Percentiles rank a stretch among this genome's conserved stretches.
These are phyloP conservation scores for Heliconius ismenius DNA, from an alignment of 2,888 invertebrate species.

Conservation along the genomic window DNA sequence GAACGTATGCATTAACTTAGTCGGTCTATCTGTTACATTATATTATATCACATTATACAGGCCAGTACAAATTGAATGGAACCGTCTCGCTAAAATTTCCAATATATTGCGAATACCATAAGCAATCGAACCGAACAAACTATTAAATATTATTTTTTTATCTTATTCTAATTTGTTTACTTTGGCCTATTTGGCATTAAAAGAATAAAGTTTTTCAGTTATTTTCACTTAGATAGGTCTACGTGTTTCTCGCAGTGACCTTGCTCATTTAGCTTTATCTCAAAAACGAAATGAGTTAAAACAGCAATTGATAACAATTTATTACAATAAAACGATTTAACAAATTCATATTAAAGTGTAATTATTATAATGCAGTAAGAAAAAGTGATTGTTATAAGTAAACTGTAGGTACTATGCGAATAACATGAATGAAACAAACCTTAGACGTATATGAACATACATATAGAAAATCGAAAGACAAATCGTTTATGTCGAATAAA, in stretches of 20 bases:
- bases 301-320: slow-evolving; percentile 37
- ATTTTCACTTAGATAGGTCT: slow-evolving; percentile 30
- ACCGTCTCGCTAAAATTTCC: background rate
- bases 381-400: slow-evolving; percentile 37
- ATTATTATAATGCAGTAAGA: slow-evolving; percentile 34
- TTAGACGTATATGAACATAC: slow-evolving; percentile 30
- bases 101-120: slow-evolving; percentile 20
- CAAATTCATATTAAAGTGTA: slow-evolving; percentile 38
- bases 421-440: slow-evolving; percentile 33
- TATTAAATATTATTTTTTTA: slow-evolving; percentile 16
- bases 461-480: slow-evolving; percentile 39
- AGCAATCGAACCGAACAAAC: slow-evolving; percentile 31
- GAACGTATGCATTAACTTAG: slow-evolving; percentile 25
- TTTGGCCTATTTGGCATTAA: slow-evolving; percentile 33
- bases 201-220: slow-evolving; percentile 9
- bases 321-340: slow-evolving; percentile 37
- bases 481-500: slow-evolving; percentile 25
- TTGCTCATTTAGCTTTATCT: slow-evolving; percentile 47
- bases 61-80: slow-evolving; percentile 1
- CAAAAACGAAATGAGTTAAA: slow-evolving; percentile 47
- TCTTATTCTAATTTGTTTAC: slow-evolving; percentile 34
- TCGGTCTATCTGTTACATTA: slow-evolving; percentile 21
- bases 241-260: slow-evolving; percentile 35
- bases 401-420: slow-evolving; percentile 10
- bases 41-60: slow-evolving; percentile 35